Percentiles rank a stretch among this genome's conserved stretches.
These are phyloP conservation scores for Pomacea canaliculata DNA, from an alignment of 2,888 invertebrate genomes.

Conservation along the genomic window DNA sequence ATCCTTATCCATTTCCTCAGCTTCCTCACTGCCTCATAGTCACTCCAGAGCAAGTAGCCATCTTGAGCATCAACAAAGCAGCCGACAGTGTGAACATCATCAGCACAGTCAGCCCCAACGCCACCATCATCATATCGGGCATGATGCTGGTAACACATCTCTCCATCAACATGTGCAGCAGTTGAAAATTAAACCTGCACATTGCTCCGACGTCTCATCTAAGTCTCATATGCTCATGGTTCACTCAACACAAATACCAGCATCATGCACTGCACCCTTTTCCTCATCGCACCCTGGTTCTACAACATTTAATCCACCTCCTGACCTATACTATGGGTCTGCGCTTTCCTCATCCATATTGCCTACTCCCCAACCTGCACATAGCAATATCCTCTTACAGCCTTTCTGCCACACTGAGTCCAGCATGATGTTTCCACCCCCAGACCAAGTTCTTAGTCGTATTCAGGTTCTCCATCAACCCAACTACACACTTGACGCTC, in stretches of 20 bases:
- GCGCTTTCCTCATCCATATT: background rate
- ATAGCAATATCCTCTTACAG: slow-evolving; percentile 22
- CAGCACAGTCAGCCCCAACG: background rate
- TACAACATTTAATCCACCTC: slow-evolving; percentile 1
- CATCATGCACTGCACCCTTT: no score
- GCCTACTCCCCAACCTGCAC: slow-evolving; percentile 2
- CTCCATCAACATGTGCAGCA: no score
- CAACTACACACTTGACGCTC: background rate
- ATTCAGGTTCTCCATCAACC: slow-evolving; percentile 29
- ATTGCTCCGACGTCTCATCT: no score
- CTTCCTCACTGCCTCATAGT: background rate
- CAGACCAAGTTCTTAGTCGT: slow-evolving; percentile 33
- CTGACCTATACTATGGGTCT: background rate
- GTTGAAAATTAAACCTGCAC: no score
- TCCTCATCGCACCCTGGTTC: slow-evolving; percentile 6
- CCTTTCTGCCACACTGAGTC: slow-evolving; percentile 21
- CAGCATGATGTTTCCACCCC: slow-evolving; percentile 29
- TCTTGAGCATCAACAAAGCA: background rate
- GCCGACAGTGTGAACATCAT: background rate
- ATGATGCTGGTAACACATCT: no score
- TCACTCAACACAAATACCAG: no score
- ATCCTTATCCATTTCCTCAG: background rate
- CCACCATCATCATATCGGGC: background rate
- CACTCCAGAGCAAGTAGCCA: background rate
- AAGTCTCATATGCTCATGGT: no score